phyloP scores from a whole-genome alignment of 2,797 vertebrate species.

The Cuniculus paca region DNA sequence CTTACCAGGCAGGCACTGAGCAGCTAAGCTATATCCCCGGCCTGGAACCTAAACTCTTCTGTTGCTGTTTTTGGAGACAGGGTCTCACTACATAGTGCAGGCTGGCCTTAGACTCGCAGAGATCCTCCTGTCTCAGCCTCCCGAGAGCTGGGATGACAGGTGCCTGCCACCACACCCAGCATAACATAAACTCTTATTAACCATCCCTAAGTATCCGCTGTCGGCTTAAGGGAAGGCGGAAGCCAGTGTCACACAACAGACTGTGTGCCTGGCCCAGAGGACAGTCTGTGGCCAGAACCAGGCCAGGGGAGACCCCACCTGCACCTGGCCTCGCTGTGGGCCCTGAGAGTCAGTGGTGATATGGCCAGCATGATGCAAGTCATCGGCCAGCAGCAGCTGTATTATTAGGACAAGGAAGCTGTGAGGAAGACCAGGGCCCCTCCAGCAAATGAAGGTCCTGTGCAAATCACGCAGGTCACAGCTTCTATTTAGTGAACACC shows the following conservation, averaged over 20 bases:
- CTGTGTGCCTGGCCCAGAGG: not conserved
- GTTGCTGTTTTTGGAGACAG: not conserved
- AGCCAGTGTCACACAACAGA: not conserved
- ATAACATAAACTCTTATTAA: not conserved
- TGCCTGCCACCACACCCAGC: too few species aligned
- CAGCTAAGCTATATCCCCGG: too few species aligned
- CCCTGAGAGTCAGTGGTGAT: not conserved
- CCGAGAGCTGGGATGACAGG: not conserved
- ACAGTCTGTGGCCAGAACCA: not conserved
- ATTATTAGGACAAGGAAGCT: not conserved
- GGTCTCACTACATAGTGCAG: not conserved
- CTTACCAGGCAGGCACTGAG: too few species aligned
- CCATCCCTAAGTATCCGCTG: not conserved
- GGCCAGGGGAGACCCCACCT: not conserved
- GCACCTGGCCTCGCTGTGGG: not conserved
- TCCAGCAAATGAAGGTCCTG: not conserved
- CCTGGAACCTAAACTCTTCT: not conserved
- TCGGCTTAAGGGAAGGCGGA: not conserved
- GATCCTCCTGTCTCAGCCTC: not conserved
- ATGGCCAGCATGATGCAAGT: accelerated
- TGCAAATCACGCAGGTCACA: not conserved
- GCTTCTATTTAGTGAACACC: not conserved
- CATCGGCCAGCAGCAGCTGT: not conserved
- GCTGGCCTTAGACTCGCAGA: not conserved
- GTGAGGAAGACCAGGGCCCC: not conserved